Evolutionary conservation across 2,888 invertebrate species (phyloP), one percentile per base, ranked within the genome.

Genomic region (Drosophila kanekoi): DNA sequence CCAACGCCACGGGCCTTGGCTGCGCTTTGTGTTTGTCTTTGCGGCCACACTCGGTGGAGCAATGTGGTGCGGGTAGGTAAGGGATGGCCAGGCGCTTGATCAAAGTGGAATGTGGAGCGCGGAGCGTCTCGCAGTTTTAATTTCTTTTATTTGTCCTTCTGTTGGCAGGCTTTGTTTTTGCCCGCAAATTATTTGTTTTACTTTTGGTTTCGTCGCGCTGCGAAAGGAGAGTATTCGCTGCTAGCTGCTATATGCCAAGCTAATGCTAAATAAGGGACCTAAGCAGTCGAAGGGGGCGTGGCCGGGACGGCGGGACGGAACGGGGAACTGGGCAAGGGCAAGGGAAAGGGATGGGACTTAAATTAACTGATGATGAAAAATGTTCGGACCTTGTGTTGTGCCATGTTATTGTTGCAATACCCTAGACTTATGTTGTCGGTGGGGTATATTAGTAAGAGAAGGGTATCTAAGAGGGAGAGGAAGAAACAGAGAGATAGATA

Each of bases 301-400:
- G 10, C 13, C 14, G 28, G 11, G 18, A 18, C 18, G 18, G 18
- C 18, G 18, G 18, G 18, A 4, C 4, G 6, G 11, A n/a, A 9
- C 11, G 10, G 14, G 10, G 11, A 10, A 23, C 5, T 23, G n/a
- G n/a, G 8, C 37, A 11, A 14, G 23, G 35, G 18, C 35, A 47
- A 44, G 16, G 32, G n/a, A 60, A 47, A 44, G 16, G 32, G n/a
- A 60, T 47, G 47, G 54, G 53, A 2, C 49, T 51, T 53, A 81
- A 84, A 85, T 81, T 71, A 89, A 82, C 89, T 87, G 89, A 89
- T 85, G 80, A 89, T 73, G 80, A 85, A 75, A 79, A 77, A 77
- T 79, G 52, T n/a, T 40, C 18, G 41, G 40, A 18, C 33, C 4
- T 18, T 35, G 35, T 52, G n/a, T 32, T 45, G 51, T 47, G 41